phyloP scores from a whole-genome alignment of 2,113 vertebrate species.

The Pygoscelis antarcticus region DNA sequence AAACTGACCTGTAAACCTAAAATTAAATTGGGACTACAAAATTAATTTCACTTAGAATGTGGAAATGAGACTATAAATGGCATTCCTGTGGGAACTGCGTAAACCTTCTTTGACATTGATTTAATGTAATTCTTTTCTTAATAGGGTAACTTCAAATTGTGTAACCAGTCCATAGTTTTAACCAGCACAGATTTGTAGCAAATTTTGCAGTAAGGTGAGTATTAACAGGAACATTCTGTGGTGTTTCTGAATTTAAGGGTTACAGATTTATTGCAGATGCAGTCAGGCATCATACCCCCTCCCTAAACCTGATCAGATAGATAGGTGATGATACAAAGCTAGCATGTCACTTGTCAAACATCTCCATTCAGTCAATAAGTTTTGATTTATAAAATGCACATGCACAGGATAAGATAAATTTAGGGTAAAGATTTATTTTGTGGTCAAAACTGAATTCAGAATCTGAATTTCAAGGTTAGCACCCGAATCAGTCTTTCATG shows the following conservation, averaged over 20 bases:
- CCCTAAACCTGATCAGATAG: neutral
- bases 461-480: neutral
- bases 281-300: neutral
- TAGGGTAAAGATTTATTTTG: neutral
- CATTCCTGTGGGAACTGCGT: neutral
- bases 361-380: neutral
- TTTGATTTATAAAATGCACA: neutral
- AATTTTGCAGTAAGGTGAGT: neutral
- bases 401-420: neutral
- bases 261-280: neutral
- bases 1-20: slow-evolving; percentile 52
- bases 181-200: neutral
- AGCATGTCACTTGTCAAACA: neutral
- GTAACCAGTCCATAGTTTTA: neutral
- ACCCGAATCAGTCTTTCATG: neutral
- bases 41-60: slow-evolving; percentile 32
- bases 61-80: slow-evolving; percentile 40
- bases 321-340: neutral
- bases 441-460: neutral
- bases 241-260: neutral
- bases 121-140: slow-evolving; percentile 26
- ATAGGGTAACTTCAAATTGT: slow-evolving; percentile 15
- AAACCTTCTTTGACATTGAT: slow-evolving; percentile 35
- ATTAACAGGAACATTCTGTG: neutral
- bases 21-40: slow-evolving; percentile 35